Conservation (phyloP, 2,797 vertebrate genomes). For the Macropus fuliginosus region DNA sequence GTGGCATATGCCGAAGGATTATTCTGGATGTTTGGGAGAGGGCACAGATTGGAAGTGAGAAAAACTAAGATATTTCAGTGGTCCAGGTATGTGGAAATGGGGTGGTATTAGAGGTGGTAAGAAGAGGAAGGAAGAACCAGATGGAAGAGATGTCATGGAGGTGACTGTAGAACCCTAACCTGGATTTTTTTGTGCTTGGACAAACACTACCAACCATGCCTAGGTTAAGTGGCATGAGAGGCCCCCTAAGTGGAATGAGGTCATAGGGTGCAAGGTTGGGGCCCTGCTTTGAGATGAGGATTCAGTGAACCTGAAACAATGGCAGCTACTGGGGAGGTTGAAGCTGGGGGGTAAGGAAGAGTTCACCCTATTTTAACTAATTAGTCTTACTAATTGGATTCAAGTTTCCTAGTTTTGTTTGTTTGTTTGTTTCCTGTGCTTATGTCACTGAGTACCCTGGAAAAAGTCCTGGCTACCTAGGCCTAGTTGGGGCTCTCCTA, state of each 20-base stretch:
- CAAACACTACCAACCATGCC: not conserved
- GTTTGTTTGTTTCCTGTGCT: not conserved
- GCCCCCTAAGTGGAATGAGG: not conserved
- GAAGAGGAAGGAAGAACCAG: not conserved
- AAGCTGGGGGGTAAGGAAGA: not conserved
- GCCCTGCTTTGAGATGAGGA: not conserved
- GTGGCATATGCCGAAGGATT: not conserved
- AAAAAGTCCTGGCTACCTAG: not conserved
- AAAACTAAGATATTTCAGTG: not conserved
- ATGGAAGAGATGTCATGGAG: not conserved
- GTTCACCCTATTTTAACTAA: not conserved
- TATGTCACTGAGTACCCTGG: not conserved
- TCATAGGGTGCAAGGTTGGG: not conserved
- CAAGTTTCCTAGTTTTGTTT: not conserved
- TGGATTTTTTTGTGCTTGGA: not conserved
- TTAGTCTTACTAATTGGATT: not conserved
- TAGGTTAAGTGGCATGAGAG: not conserved
- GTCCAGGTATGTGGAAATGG: not conserved
- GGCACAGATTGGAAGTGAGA: not conserved
- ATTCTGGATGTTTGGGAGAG: not conserved
- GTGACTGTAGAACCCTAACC: not conserved
- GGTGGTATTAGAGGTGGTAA: not conserved
- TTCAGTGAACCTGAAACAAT: not conserved
- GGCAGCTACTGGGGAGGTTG: not conserved
- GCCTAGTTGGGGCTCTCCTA: not conserved